phyloP scores from a whole-genome alignment of 2,888 invertebrate genomes.

The Hyposoter dolosus region DNA sequence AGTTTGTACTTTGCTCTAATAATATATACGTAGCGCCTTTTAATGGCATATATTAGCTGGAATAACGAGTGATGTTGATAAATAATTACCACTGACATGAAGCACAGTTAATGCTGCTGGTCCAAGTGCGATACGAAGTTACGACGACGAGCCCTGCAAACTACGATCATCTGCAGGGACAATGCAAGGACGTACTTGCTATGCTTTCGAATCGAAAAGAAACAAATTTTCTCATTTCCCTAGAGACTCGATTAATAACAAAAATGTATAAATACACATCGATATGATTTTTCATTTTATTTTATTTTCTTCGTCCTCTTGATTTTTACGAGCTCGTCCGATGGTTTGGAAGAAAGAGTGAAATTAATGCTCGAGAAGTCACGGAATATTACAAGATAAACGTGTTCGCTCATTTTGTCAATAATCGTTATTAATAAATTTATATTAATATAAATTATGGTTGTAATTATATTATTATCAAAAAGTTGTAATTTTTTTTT shows the following conservation, averaged over 20 bases:
- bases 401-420: no score
- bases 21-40: background rate
- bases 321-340: no score
- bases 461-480: no score
- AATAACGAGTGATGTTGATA: slow-evolving; percentile 73
- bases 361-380: no score
- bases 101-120: slow-evolving; percentile 38
- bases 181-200: background rate
- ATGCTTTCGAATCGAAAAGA: background rate
- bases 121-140: background rate
- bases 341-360: no score
- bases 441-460: no score
- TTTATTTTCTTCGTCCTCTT: background rate
- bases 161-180: background rate
- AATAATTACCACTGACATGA: slow-evolving; percentile 73
- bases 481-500: no score
- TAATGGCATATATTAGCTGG: slow-evolving; percentile 27
- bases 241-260: background rate
- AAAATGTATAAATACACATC: background rate
- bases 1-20: slow-evolving; percentile 49
- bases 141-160: background rate
- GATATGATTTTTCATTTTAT: background rate
- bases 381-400: no score
- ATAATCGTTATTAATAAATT: no score
- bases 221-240: background rate